These are phyloP conservation scores for Rousettus leschenaultii DNA, from an alignment of 2,113 vertebrate species.

Conservation along the genomic window DNA sequence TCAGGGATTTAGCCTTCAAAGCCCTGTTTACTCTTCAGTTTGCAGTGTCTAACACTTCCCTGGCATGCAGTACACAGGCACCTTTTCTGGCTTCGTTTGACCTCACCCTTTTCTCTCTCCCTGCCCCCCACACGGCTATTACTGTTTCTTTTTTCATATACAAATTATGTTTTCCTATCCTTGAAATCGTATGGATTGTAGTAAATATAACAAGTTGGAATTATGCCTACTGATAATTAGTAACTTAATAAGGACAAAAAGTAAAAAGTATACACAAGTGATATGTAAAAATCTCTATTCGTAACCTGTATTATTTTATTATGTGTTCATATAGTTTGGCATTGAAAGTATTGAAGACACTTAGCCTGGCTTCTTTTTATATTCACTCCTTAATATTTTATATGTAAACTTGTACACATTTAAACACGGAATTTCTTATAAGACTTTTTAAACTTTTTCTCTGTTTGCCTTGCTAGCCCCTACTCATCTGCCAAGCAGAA, in stretches of 20 bases:
- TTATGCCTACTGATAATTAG: neutral
- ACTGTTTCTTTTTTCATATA: neutral
- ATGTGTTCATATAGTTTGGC: neutral
- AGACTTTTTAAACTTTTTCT: neutral
- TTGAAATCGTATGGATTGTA: neutral
- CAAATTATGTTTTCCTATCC: neutral
- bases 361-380: neutral
- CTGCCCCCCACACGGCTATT: no score
- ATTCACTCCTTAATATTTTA: neutral
- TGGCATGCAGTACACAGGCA: neutral
- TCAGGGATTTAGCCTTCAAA: neutral
- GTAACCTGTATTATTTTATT: neutral
- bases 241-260: neutral
- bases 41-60: neutral
- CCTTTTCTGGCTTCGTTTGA: neutral
- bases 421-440: neutral
- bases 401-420: neutral
- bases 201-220: neutral
- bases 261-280: neutral
- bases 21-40: neutral
- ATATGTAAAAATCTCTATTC: neutral
- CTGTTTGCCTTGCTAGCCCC: neutral
- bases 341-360: neutral
- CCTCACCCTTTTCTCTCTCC: neutral
- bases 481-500: neutral